These are phyloP conservation scores for Brachionus angularis DNA, from an alignment of 1,140 invertebrate genomes.

Conservation along the genomic window DNA sequence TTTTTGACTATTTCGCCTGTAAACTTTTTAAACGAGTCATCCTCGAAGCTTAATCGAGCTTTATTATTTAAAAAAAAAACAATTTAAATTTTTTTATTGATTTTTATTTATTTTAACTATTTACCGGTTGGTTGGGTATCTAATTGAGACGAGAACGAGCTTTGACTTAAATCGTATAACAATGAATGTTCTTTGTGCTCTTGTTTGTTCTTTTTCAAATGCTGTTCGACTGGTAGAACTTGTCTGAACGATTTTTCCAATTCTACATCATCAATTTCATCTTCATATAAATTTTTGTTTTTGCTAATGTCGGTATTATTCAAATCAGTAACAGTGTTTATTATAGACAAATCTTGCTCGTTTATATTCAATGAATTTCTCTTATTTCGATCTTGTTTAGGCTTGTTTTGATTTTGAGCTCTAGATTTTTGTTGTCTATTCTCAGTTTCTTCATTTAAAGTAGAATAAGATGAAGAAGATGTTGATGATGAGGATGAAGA, in stretches of 20 bases:
- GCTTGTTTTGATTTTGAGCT: neutral
- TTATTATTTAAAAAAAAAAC: neutral
- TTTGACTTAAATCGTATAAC: conserved; percentile 19
- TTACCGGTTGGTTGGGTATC: conserved; percentile 7
- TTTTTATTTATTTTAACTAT: too few species aligned
- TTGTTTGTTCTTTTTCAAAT: conserved; percentile 51
- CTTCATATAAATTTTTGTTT: neutral
- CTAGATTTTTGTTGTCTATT: too few species aligned
- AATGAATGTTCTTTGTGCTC: conserved; percentile 45
- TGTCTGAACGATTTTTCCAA: conserved; percentile 51
- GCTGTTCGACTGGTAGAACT: conserved; percentile 54
- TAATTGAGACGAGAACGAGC: conserved; percentile 16
- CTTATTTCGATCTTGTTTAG: too few species aligned
- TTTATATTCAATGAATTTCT: too few species aligned
- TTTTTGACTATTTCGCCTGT: conserved; percentile 56
- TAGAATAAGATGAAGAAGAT: too few species aligned
- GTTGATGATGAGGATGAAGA: too few species aligned
- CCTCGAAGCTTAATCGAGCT: conserved; percentile 45
- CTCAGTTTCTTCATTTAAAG: too few species aligned
- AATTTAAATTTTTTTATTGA: neutral
- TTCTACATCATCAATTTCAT: conserved; percentile 50
- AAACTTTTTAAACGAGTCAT: conserved; percentile 54
- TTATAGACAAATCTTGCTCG: conserved; percentile 19
- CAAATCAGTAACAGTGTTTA: conserved; percentile 12
- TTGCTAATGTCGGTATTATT: conserved; percentile 29